Evolutionary conservation across 2,113 vertebrate species (phyloP), one percentile per base, ranked within the genome.

Genomic region (Dermatemys mawii): DNA sequence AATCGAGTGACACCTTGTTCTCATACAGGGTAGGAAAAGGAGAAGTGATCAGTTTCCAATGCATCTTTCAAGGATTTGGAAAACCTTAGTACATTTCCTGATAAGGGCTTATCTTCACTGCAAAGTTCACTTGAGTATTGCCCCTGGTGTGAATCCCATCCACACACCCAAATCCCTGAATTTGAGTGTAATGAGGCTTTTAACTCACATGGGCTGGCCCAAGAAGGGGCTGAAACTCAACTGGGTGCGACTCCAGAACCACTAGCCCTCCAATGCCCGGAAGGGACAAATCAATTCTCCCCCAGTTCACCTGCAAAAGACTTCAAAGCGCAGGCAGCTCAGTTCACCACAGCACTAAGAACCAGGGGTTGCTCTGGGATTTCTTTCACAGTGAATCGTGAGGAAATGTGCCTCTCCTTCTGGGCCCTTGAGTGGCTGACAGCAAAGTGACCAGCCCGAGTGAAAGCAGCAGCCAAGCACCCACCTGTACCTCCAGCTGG

Each of bases 321-420:
- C 79, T 81, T 90, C 80, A 79, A 54, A 93, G 78, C 89, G 27
- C 38, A 88, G 55, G 11, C 26, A 11, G 89, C 63, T 81, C 86
- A 93, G 22, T 12, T n/a, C 60, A 63, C 8, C 63, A 38, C 73
- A 27, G 41, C 80, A 50, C 86, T 87, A 93, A 86, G 57, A 89
- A 88, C 78, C 38, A 41, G 49, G 87, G 93, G 86, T 24, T 49
- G 84, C 35, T 96, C 94, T 96, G 93, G 93, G 78, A 57, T 86
- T 92, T 96, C 93, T 95, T 97, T 96, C 94, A 96, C 92, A 67
- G 63, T 38, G 51, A 89, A 93, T 93, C 93, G 67, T 88, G 94
- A 89, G 67, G 93, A 88, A 95, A 82, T 80, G 24, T n/a, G 55
- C 92, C 54, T 92, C 80, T 89, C 93, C 87, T 96, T 94, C 93